Base-by-base conservation (phyloP, 2,888 invertebrate genomes). In the Piscicola geometra region DNA sequence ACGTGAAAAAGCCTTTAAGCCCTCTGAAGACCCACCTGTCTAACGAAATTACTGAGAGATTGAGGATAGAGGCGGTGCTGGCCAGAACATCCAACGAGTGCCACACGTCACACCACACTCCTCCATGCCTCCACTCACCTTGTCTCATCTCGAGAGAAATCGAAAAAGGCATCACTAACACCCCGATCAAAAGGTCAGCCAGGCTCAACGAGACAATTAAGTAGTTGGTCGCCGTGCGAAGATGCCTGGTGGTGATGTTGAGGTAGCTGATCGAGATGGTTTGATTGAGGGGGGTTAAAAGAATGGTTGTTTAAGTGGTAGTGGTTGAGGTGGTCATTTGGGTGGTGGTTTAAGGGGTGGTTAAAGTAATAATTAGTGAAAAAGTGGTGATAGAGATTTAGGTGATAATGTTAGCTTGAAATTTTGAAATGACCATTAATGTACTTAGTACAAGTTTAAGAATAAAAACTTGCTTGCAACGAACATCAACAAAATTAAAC, bases 61-160 rank as follows among this genome's bases (percentile, higher is more conserved):
- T 98, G 72, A 98, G 88, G 81, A 99, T 99, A 18, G 96, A 96
- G 3, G 97, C 97, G 0, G 99, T 98, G 82, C 94, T 94, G 82
- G 96, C 97, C 0, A 98, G 89, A 0, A 99, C 98, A 84, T 99
- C 98, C 79, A 98, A 86, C 0, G 96, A 96, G 75, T 96, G 90
- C 96, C 98, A 99, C 32, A 96, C 90, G 84, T 99, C 98, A 85
- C 98, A 99, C 93, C 94, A 95, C 82, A 93, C 92, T 1, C 91
- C 90, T 2, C 97, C 96, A 84, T 95, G 97, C 81, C 93, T 90
- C 96, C 97, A 97, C 9, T 82, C 76, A 36, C 82, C 80, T 76
- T 81, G 81, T 18, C 82, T 82, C 72, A 84, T 78, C 79, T 85
- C 92, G 73, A 82, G 78, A 72, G 81, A 82, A 66, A 84, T 84